Base-by-base conservation (phyloP, 1,140 invertebrate species). In the Drosophila mauritiana region DNA sequence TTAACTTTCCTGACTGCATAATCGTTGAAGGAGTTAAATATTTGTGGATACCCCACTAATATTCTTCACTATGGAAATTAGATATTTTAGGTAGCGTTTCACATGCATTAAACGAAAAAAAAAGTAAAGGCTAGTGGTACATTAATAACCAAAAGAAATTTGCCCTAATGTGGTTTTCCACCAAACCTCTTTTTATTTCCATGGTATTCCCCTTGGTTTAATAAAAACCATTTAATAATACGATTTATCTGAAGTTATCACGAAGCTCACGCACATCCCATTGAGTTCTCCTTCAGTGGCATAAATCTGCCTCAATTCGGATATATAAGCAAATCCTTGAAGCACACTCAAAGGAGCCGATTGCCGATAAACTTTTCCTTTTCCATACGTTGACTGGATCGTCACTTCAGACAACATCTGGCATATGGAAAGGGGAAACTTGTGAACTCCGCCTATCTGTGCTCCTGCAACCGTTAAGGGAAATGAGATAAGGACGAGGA, bases 401-500 rank as follows among this genome's bases (percentile, higher is more conserved):
- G 63, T 46, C 25, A 45, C 25, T 56, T 48, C 36, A 46, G 55
- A 49, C 40, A 64, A 25, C 43, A 64, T 31, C 17, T 64, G 63
- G 43, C 25, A 36, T 27, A 51, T 8, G 36, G 12, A 51, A 42
- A 37, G 11, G 27, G 39, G 15, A 67, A 52, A 42, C 17, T 67
- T 64, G 36, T 5, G 13, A 67, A 52, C 61, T 15, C 51, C 36
- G 37, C 25, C 22, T 51, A 64, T 64, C 27, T 11, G 37, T 3
- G 15, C 25, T 20, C 25, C 22, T 56, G 36, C 36, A 62, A 40
- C 5, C 27, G 22, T 27, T 7, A 13, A 52, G 34, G 34, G 56
- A 61, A 57, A 61, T 42, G 61, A 61, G 55, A 61, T 61, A 45
- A 25, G 39, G 56, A 34, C 15, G 57, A 17, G 36, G 62, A 65